Base-by-base conservation (phyloP, 2,797 vertebrate genomes). In the Psittacula echo region DNA sequence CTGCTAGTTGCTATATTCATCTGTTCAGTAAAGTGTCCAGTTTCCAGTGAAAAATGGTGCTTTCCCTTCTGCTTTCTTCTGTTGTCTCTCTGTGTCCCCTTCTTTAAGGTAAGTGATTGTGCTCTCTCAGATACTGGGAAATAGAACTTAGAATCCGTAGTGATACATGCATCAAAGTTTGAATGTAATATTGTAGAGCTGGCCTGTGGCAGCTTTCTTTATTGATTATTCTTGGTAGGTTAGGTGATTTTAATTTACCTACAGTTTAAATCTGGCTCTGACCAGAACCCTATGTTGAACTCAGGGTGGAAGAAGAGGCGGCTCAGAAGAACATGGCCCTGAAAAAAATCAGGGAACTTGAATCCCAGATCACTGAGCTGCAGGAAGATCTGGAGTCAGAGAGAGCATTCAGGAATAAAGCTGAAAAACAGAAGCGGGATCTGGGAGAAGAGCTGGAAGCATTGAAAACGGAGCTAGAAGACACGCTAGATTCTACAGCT, bases 371-470 rank as follows among this genome's bases (percentile, higher is more conserved):
- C 88, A 98, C 99, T 2, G 99, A 99, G 62, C 98, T 99, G 62
- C 99, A 99, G 96, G 99, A 99, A 94, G 99, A 99, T 91, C 92
- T 99, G 92, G 99, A 99, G n/a, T 98, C 99, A 29, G 99, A 99
- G 97, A 97, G 98, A 62, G 98, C 98, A 27, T 98, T 98, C 10
- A 98, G 99, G 18, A 93, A 98, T 90, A 99, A 99, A 97, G 99
- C 99, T 0, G 99, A 99, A 96, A 99, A 99, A 89, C 99, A 99
- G 96, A 99, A 99, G 60, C 96, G 99, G 37, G 99, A 99, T 96
- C 98, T 99, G 15, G 99, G 99, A 44, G 99, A 99, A 85, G 99
- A 99, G 97, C 98, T 99, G 80, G 99, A 99, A 96, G 99, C 99
- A 2, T 96, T 99, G 71, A 99, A 99, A 97, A 99, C 99, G 0